phyloP scores from a whole-genome alignment of 1,140 invertebrate species.

The Argopecten irradians region DNA sequence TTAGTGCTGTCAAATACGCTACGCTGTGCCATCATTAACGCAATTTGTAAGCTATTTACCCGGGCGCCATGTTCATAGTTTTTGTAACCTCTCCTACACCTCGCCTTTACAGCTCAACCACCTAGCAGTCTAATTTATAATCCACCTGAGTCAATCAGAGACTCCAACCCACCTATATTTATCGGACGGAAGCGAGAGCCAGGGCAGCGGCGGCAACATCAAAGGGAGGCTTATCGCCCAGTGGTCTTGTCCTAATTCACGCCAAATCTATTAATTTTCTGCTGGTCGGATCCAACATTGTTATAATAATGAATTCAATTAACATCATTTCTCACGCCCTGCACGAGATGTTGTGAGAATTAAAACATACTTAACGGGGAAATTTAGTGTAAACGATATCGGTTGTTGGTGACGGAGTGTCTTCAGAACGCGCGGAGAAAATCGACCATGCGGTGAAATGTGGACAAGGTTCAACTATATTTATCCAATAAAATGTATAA shows the following conservation, averaged over 20 bases:
- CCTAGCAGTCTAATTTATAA: not conserved
- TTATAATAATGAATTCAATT: slow-evolving; percentile 10
- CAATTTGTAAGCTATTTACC: not conserved
- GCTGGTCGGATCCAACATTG: not conserved
- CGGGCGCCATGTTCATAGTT: not conserved
- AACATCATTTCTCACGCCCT: not conserved
- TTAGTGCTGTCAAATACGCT: not conserved
- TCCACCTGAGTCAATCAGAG: not conserved
- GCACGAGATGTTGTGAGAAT: not conserved
- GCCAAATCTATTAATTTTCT: slow-evolving; percentile 23
- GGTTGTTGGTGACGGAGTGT: not conserved
- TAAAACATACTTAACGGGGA: slow-evolving; percentile 8
- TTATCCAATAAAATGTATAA: too few species aligned
- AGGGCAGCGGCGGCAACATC: not conserved
- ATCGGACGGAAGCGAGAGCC: not conserved
- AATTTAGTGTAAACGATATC: not conserved
- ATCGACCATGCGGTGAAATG: not conserved
- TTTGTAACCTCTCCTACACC: slow-evolving; percentile 1
- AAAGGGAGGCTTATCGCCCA: not conserved
- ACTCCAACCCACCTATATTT: not conserved
- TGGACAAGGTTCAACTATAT: too few species aligned
- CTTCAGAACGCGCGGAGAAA: not conserved
- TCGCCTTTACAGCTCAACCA: not conserved
- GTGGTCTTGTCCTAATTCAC: slow-evolving; percentile 1
- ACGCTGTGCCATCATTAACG: not conserved